phyloP scores from a whole-genome alignment of 92 coral and sea anemone genomes.

The Chrysogorgia sp. region DNA sequence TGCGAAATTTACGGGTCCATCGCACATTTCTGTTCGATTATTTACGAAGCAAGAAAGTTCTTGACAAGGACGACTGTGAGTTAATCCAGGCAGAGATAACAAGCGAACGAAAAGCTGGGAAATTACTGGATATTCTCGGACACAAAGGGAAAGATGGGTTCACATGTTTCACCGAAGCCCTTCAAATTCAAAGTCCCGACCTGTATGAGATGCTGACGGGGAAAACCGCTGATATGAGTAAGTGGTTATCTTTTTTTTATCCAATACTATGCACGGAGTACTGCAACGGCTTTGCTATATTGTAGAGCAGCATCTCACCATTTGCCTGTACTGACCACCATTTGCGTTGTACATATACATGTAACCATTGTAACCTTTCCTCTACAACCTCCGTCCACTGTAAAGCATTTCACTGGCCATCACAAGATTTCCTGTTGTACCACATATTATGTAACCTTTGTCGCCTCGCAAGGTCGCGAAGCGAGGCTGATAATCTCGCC shows the following conservation, averaged over 20 bases:
- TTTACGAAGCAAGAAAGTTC: constrained; percentile 67
- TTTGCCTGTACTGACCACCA: too few relatives aligned
- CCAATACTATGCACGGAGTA: too few relatives aligned
- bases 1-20: constrained; percentile 64
- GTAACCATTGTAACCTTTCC: too few relatives aligned
- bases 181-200: constrained; percentile 69
- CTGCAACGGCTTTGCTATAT: too few relatives aligned
- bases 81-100: constrained; percentile 67
- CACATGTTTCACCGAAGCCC: constrained; percentile 64
- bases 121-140: constrained; percentile 65
- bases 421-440: too few relatives aligned
- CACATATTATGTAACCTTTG: too few relatives aligned
- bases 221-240: constrained; percentile 65
- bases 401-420: too few relatives aligned
- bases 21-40: constrained; percentile 74
- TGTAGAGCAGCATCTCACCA: too few relatives aligned
- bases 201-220: constrained; percentile 72
- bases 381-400: too few relatives aligned
- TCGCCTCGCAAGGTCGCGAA: too few relatives aligned
- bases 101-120: constrained; percentile 66
- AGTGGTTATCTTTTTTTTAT: constrained; percentile 7
- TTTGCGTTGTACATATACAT: too few relatives aligned
- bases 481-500: too few relatives aligned
- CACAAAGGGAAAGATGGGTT: constrained; percentile 71
- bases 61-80: constrained; percentile 72